Evolutionary conservation across 2,113 vertebrate species (phyloP), one percentile per base, ranked within the genome.

Genomic region (Nannospalax galili): DNA sequence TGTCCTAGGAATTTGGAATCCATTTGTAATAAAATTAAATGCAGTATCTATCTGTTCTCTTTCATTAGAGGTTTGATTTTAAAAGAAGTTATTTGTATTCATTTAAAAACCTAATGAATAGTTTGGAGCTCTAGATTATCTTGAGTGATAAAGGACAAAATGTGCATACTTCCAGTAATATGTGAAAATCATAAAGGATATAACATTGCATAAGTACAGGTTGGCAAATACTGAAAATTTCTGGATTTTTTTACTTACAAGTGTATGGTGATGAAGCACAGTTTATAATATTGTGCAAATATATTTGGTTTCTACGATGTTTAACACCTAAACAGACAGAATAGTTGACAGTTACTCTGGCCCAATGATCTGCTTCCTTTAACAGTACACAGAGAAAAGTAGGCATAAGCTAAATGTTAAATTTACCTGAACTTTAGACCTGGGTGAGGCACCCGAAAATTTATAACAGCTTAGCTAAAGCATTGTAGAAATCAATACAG

Each of bases 21-120:
- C 1, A 81, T 95, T 94, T 96, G 92, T 84, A 96, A 94, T 97
- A 82, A 96, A 95, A 93, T 96, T 20, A 80, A 72, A 96, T 97
- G 89, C 45, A 96, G 97, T 90, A 87, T 3, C 37, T 84, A 97
- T 94, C 70, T 96, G 91, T 1, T 96, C 14, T 84, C 24, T 91
- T 97, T 60, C n/a, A 87, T 87, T 91, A 80, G 20, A 84, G 52
- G 60, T 64, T 96, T 84, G 78, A 88, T 94, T 62, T 89, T 84
- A 84, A 78, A 45, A 81, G 9, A 90, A 96, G 73, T 91, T 95
- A 65, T 91, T 92, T 95, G 26, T 35, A 81, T 93, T 96, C 15
- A 87, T 5, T 90, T 91, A 92, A 12, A 84, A 84, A 92, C 14
- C 32, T 93, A 84, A 65, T 89, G 84, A 95, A 91, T 81, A 84